Evolutionary conservation across 2,113 vertebrate genomes (phyloP), one percentile per base, ranked within the genome.

Genomic region (Thunnus maccoyii): DNA sequence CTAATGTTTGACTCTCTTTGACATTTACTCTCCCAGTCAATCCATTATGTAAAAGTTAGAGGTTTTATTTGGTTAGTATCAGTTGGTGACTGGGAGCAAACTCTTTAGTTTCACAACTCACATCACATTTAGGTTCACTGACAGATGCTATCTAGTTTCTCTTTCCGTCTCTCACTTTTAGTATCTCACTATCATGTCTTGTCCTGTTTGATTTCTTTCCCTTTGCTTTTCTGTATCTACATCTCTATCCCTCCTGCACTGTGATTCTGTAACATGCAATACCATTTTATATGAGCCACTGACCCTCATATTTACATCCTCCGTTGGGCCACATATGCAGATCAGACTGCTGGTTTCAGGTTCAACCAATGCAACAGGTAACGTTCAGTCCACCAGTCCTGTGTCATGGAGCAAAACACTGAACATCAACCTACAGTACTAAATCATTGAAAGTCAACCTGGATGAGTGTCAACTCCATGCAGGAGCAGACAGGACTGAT

Each of bases 131-230:
- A 60, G 68, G 5, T 57, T 72, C 27, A 6, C 52, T 62, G 68
- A 75, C 63, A 41, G 46, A 70, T 11, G 2, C 58, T 22, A 41
- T 86, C 70, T 61, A 20, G 73, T 79, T 82, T 76, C 78, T 57
- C 51, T 77, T 46, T 74, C 76, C 6, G 5, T 72, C 48, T 66
- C 41, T 62, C n/a, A 47, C 56, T 48, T 60, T 62, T 44, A 47
- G 51, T 8, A 1, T 54, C 55, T 55, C 54, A 44, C 16, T 16
- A 2, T 68, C 30, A 58, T 5, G 4, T 46, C 18, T 3, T 13
- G 20, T 50, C 14, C 32, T 16, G 60, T 58, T 25, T 51, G n/a
- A 44, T 20, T 30, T 50, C 47, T 62, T 4, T 70, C 66, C 41
- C 36, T 73, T 60, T 80, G 70, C 36, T 67, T 74, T 12, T 44